These are phyloP conservation scores for Rhabditoides inermis DNA, from an alignment of 2,888 invertebrate genomes.

Conservation along the genomic window DNA sequence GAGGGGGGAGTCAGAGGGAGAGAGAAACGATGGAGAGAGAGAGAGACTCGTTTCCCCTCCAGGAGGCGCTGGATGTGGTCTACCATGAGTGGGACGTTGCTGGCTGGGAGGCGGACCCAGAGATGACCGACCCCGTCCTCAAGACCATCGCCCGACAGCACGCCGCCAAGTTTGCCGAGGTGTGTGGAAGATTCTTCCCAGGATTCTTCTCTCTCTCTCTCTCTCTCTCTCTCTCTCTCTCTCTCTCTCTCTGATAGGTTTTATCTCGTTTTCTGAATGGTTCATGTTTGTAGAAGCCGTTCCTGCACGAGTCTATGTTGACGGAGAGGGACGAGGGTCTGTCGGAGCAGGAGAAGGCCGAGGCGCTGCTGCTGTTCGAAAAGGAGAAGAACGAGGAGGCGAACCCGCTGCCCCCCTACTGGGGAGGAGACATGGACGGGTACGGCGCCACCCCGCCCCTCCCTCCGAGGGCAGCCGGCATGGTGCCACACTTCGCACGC, in stretches of 20 bases:
- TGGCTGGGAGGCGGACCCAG: slow-evolving; percentile 30
- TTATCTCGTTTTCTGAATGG: not conserved
- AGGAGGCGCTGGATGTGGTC: slow-evolving; percentile 29
- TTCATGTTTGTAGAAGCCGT: slow-evolving; percentile 29
- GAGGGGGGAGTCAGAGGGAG: not conserved
- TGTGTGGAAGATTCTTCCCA: too few relatives aligned
- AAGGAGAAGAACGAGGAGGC: slow-evolving; percentile 12
- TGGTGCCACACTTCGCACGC: not conserved
- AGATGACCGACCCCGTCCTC: slow-evolving; percentile 34
- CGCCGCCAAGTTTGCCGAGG: slow-evolving; percentile 20
- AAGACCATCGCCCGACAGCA: slow-evolving; percentile 15
- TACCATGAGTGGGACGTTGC: slow-evolving; percentile 16
- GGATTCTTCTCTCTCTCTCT: too few relatives aligned
- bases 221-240: not conserved
- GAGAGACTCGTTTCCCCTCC: slow-evolving; percentile 1
- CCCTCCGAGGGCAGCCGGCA: not conserved
- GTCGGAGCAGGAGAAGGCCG: slow-evolving; percentile 40
- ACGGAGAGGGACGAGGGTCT: slow-evolving; percentile 37
- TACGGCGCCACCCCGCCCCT: not conserved
- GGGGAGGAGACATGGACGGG: not conserved
- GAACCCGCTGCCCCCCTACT: not conserved
- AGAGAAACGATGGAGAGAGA: not conserved
- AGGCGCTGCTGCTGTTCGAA: slow-evolving; percentile 35
- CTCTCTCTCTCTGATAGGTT: not conserved
- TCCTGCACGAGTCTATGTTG: slow-evolving; percentile 46